Evolutionary conservation across 2,113 vertebrate species (phyloP), one percentile per base, ranked within the genome.

Genomic region (Alces alces): DNA sequence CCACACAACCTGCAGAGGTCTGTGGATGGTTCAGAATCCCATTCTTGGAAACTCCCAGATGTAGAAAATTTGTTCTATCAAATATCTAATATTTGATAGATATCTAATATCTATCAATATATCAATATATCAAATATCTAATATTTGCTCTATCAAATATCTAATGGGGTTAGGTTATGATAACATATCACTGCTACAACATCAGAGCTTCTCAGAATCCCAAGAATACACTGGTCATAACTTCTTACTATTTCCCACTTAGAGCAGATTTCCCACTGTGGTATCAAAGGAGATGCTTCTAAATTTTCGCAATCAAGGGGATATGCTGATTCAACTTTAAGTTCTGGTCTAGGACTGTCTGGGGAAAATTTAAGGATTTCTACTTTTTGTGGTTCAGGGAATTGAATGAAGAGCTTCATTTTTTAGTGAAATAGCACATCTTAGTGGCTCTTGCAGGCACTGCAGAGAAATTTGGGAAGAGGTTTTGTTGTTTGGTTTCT

Each of bases 371-470:
- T 19, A 4, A 27, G 61, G 70, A 60, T 90, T 91, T 28, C 54
- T 45, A 2, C 36, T 2, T 19, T 47, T 30, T 83, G 39, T 3
- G 0, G 4, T 5, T 43, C 27, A 54, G 39, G n/a, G 55, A 54
- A 14, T 1, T 10, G 15, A 57, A 76, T 6, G 10, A 57, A 66
- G 57, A 1, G 8, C 8, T 76, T 84, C 27, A 14, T 87, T 95
- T 98, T 89, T 92, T 97, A 96, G 39, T 92, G 84, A 93, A 92
- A 95, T 73, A 96, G 96, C 85, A 9, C 88, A 10, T 9, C 55
- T 85, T 88, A 82, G 93, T 39, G 96, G 92, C 76, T 14, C 0
- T 60, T 2, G 15, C 2, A 21, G 90, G 85, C 33, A 95, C 85
- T 45, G 55, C 82, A 89, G 54, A 60, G 15, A 89, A 88, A 70